A percentile compares a stretch with the other conserved stretches of the same genome.
These are phyloP conservation scores for Resseliella maxima DNA, from an alignment of 2,888 invertebrate genomes.

Conservation along the genomic window DNA sequence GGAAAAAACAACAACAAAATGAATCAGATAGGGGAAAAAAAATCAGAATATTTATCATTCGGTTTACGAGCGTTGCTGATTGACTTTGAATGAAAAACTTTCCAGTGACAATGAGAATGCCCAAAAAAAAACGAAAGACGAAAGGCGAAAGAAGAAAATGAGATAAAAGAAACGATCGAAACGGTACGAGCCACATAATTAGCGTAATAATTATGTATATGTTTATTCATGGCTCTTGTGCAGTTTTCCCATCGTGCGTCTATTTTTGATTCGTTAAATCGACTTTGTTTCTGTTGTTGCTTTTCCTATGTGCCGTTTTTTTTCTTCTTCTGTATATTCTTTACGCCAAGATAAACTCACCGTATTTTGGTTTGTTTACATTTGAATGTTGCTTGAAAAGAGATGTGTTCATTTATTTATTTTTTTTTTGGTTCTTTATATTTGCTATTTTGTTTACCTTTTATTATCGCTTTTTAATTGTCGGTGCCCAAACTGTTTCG, in stretches of 20 bases:
- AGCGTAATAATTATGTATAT: constrained; percentile 6
- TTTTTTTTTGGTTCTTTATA: background rate
- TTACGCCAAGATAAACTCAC: background rate
- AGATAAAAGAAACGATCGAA: no score
- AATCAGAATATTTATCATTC: constrained; percentile 22
- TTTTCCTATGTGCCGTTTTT: background rate
- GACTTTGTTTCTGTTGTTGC: background rate
- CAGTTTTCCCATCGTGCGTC: constrained; percentile 15
- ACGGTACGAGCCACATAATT: background rate
- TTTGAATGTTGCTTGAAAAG: constrained; percentile 4
- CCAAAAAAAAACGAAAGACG: background rate
- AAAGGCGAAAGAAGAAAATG: no score
- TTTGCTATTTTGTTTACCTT: constrained; percentile 8
- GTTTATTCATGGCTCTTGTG: background rate
- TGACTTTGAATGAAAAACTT: background rate
- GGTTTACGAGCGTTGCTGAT: constrained; percentile 27
- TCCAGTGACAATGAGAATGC: background rate
- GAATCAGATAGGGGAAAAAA: background rate
- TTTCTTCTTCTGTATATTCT: background rate
- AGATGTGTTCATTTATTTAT: background rate
- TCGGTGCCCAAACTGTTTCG: constrained; percentile 42
- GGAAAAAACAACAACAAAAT: background rate
- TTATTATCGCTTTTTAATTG: constrained; percentile 55
- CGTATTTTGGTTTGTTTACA: background rate
- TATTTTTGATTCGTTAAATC: constrained; percentile 23